Conservation (phyloP, 2,888 invertebrate genomes). For the Polydrusus pterygomalis region DNA sequence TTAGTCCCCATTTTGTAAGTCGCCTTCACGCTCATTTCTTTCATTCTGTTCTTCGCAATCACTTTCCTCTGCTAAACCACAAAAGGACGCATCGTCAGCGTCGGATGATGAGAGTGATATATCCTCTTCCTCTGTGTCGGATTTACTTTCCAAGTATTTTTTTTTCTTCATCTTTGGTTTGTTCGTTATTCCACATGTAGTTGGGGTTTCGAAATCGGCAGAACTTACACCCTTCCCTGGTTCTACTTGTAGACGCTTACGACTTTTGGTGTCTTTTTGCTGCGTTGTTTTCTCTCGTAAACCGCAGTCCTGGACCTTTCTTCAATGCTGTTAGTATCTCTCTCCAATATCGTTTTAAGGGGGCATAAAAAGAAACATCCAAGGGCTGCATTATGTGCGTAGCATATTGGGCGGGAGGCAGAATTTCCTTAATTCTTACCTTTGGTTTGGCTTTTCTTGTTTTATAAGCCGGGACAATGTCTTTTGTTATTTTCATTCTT, state of each 20-base stretch:
- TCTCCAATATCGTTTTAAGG: slow-evolving; percentile 26
- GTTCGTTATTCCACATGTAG: neutral
- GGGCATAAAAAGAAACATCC: slow-evolving; percentile 35
- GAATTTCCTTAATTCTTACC: too few species aligned
- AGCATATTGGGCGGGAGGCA: too few species aligned
- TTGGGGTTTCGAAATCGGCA: slow-evolving; percentile 3
- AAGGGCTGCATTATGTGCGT: too few species aligned
- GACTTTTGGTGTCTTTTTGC: neutral
- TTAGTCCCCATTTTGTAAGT: slow-evolving; percentile 21
- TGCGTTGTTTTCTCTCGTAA: neutral
- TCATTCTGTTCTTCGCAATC: neutral
- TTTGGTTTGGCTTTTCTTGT: too few species aligned
- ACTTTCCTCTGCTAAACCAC: neutral
- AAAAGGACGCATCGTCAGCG: neutral
- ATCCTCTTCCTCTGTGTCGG: too few species aligned
- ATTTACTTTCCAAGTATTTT: too few species aligned
- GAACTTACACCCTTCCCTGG: neutral
- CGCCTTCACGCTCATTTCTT: neutral
- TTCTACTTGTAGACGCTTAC: slow-evolving; percentile 7
- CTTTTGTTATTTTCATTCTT: too few species aligned
- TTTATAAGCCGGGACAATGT: too few species aligned
- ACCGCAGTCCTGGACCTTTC: slow-evolving; percentile 11
- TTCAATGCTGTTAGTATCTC: slow-evolving; percentile 28
- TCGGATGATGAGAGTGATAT: neutral
- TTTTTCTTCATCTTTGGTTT: slow-evolving; percentile 4